Base-by-base conservation (phyloP, 2,113 vertebrate genomes). In the Ammodytes marinus region DNA sequence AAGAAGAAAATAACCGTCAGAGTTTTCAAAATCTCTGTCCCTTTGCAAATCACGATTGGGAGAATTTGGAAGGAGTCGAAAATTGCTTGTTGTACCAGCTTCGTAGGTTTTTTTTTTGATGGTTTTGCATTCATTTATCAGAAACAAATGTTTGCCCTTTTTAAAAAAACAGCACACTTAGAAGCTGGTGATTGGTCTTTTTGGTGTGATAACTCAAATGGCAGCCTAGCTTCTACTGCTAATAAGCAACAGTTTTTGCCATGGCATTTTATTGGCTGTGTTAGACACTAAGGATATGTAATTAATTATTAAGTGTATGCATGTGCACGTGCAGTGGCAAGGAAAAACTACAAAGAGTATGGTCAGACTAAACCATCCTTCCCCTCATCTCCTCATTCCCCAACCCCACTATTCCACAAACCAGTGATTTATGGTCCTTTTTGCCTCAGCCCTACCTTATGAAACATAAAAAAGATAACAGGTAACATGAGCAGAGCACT, bases 101-200 rank as follows among this genome's bases (percentile, higher is more conserved):
- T 86, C 43, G 19, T 52, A 69, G 69, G 76, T 71, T 68, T 4
- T 77, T 71, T 68, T 4, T 76, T 76, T 55, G 46, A 69, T 59
- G 76, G 42, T 79, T 79, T 86, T 89, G 45, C 42, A 70, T 76
- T 85, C 1, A 67, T 86, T 68, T 75, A 37, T 77, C 57, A 82
- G 82, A 90, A 88, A 86, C 59, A 75, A 73, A 76, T 77, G 57
- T 66, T 53, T 86, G 80, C 80, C 80, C 42, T 85, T 27, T 89
- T 83, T 47, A 49, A 86, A 88, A 89, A 69, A 90, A 87, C 60
- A 50, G 78, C 83, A 89, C 82, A 86, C 68, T 86, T 86, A 82
- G 86, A 92, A 93, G 94, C 92, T 94, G 93, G 94, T 95, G 91
- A 94, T 89, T 13, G n/a, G 72, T 90, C 39, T 75, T 88, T 88